Evolutionary conservation across 2,113 vertebrate genomes (phyloP).

Genomic region (Cricetomys ansorgei): DNA sequence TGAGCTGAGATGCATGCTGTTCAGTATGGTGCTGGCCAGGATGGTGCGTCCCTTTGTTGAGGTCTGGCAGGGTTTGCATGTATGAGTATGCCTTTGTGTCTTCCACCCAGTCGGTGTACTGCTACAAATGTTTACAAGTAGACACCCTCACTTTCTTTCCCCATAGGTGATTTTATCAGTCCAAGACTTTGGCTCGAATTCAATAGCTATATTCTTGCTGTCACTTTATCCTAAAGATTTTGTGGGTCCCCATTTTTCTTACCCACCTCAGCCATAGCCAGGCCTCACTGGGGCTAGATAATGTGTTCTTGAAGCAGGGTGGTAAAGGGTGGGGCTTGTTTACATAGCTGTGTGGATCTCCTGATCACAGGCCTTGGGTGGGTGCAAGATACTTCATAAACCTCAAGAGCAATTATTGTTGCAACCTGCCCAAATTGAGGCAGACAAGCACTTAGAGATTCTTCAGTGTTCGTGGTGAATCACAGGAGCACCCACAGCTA

Average conservation of each 20-base stretch:
- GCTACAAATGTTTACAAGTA: background rate
- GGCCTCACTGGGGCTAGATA: accelerated
- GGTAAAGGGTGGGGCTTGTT: background rate
- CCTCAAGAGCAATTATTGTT: constrained; percentile 6
- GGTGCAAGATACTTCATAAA: constrained; percentile 1
- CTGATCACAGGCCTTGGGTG: background rate
- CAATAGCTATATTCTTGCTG: constrained; percentile 33
- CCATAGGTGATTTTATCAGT: background rate
- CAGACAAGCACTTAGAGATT: background rate
- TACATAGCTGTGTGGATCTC: background rate
- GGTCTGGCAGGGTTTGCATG: no score
- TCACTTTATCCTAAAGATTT: constrained; percentile 11
- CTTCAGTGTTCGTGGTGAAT: constrained; percentile 9
- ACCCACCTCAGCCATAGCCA: background rate
- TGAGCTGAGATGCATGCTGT: no score
- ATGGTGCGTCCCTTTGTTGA: no score
- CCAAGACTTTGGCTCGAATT: constrained; percentile 15
- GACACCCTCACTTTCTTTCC: constrained; percentile 5
- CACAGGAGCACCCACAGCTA: constrained; percentile 21
- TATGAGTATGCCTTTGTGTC: no score
- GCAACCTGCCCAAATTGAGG: background rate
- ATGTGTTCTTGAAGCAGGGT: background rate
- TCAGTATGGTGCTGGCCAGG: no score
- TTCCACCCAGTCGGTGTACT: no score
- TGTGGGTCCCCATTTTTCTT: background rate